Evolutionary conservation across 2,888 invertebrate genomes (phyloP).

Genomic region (Neoascia interrupta): DNA sequence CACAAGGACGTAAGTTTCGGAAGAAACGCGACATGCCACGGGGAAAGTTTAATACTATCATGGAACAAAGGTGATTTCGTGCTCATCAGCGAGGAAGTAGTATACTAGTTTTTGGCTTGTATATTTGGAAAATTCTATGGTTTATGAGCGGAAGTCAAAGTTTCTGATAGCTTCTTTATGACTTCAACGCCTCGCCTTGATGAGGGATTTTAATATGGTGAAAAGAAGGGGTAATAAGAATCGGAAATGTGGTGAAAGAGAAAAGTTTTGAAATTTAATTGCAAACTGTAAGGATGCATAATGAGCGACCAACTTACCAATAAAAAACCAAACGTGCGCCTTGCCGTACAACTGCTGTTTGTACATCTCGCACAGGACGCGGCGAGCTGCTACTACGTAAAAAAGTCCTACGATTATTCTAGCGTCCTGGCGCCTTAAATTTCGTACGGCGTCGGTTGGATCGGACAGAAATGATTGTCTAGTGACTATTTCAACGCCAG

Average conservation of each 20-base stretch:
- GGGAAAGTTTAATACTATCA: conserved; percentile 32
- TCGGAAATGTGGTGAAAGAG: too few relatives aligned
- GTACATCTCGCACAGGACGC: conserved; percentile 98
- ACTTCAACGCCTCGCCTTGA: background rate
- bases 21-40: background rate
- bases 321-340: conserved; percentile 99
- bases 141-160: conserved; percentile 53
- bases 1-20: conserved; percentile 33
- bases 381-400: conserved; percentile 97
- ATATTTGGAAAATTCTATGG: conserved; percentile 35
- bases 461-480: conserved; percentile 98
- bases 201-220: conserved; percentile 31
- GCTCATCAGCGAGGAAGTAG: too few relatives aligned
- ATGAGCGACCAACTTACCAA: conserved; percentile 84
- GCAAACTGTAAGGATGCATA: background rate
- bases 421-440: conserved; percentile 96
- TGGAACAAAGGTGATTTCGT: conserved; percentile 7
- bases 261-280: background rate
- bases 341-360: conserved; percentile 96
- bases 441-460: conserved; percentile 97
- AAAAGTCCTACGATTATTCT: conserved; percentile 98
- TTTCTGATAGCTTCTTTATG: conserved; percentile 46
- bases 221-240: conserved; percentile 9
- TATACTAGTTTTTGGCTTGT: conserved; percentile 43
- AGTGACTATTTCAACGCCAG: conserved; percentile 96